Conservation (phyloP, 2,888 invertebrate genomes). For the Ganaspis brasiliensis region DNA sequence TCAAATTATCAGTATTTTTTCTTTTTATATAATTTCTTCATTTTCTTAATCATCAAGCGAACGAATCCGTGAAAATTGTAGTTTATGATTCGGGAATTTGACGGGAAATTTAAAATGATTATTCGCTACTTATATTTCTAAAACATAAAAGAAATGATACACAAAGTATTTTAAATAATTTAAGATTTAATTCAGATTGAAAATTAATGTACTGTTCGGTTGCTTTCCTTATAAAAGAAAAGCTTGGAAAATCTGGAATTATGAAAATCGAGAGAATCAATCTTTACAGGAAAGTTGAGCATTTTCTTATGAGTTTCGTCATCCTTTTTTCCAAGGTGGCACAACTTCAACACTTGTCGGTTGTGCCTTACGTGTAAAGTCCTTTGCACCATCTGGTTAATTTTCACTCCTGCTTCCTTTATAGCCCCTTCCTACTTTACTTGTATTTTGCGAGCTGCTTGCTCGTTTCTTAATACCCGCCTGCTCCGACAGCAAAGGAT, state of each 20-base stretch:
- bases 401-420: slow-evolving; percentile 76
- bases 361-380: slow-evolving; percentile 33
- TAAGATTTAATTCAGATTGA: no score
- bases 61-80: no score
- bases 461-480: slow-evolving; percentile 69
- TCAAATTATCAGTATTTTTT: no score
- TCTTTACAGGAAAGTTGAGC: neutral
- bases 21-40: no score
- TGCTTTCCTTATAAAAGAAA: neutral
- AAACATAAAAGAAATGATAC: no score
- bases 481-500: slow-evolving; percentile 71
- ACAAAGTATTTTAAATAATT: no score
- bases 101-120: no score
- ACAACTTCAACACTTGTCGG: slow-evolving; percentile 30
- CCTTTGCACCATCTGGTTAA: slow-evolving; percentile 63
- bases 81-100: no score
- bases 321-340: slow-evolving; percentile 15
- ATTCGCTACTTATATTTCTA: no score
- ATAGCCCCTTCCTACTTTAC: slow-evolving; percentile 59
- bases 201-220: no score
- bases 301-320: slow-evolving; percentile 23
- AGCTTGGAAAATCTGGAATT: neutral
- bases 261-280: neutral
- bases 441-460: slow-evolving; percentile 54
- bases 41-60: no score